These are phyloP conservation scores for Stylophora pistillata DNA, from an alignment of 64 coral and sea anemone species.

Conservation along the genomic window DNA sequence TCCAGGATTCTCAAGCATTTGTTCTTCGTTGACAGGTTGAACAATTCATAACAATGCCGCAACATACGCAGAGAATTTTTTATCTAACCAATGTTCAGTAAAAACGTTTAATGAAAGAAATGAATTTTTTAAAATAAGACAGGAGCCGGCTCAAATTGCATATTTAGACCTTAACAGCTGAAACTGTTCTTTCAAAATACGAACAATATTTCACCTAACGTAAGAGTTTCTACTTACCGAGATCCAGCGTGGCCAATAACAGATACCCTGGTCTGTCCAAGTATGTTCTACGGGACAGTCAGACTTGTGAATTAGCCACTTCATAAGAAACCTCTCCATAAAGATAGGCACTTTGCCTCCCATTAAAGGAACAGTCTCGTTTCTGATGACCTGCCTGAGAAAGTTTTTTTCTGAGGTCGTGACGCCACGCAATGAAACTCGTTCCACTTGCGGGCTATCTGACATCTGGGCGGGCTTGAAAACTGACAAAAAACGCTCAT, in stretches of 20 bases:
- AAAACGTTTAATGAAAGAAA: too few species aligned
- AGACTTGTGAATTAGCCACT: constrained; percentile 36
- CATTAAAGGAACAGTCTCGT: constrained; percentile 11
- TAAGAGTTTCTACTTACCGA: not conserved
- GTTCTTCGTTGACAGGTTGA: too few species aligned
- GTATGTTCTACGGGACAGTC: constrained; percentile 30
- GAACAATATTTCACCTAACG: too few species aligned
- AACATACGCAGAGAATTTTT: too few species aligned
- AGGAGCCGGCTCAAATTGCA: too few species aligned
- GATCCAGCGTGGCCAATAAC: constrained; percentile 32
- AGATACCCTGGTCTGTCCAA: constrained; percentile 20
- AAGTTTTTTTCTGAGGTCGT: constrained; percentile 19
- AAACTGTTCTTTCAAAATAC: too few species aligned
- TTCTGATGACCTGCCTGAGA: constrained; percentile 26
- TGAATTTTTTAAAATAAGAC: too few species aligned
- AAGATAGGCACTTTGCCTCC: not conserved
- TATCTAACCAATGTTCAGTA: too few species aligned
- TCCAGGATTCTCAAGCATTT: too few species aligned
- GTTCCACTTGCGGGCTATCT: not conserved
- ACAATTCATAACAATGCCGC: too few species aligned
- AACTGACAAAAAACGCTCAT: constrained; percentile 19
- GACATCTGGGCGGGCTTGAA: not conserved
- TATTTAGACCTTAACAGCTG: too few species aligned
- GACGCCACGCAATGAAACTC: constrained; percentile 29
- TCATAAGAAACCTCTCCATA: constrained; percentile 32